A percentile compares a stretch with the other conserved stretches of the same genome.
Conservation (phyloP, 2,888 invertebrate genomes). For the Stegana nigrithorax region DNA sequence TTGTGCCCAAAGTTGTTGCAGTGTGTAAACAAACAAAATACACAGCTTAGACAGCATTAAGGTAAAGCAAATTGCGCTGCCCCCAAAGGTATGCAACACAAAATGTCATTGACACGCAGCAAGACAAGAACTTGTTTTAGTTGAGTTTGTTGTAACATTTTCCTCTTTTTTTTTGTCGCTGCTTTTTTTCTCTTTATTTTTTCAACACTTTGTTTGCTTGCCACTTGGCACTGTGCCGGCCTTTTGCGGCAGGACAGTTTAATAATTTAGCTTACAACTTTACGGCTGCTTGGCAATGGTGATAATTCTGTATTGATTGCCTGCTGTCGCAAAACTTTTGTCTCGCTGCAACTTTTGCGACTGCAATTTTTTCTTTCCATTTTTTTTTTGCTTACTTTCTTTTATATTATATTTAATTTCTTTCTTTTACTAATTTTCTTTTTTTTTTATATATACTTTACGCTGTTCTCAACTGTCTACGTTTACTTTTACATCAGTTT, state of each 20-base stretch:
- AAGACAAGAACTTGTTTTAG: too few relatives aligned
- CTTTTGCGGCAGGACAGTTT: neutral
- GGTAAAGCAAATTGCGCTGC: neutral
- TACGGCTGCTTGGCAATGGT: constrained; percentile 48
- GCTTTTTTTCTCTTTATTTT: neutral
- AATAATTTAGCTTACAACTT: neutral
- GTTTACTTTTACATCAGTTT: neutral
- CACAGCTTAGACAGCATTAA: neutral
- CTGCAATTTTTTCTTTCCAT: constrained; percentile 47
- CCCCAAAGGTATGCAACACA: constrained; percentile 1
- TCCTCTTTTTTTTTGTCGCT: neutral
- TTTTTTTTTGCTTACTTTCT: constrained; percentile 17
- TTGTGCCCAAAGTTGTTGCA: neutral
- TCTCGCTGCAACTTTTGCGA: constrained; percentile 50
- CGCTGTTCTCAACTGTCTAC: too few relatives aligned
- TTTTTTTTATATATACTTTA: neutral
- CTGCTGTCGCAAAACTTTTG: constrained; percentile 57
- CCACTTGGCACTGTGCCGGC: neutral
- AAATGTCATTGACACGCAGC: constrained; percentile 2
- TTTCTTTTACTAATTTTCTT: neutral
- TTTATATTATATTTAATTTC: neutral
- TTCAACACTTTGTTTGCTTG: constrained; percentile 1
- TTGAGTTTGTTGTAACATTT: too few relatives aligned
- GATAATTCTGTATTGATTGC: constrained; percentile 61
- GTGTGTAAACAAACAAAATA: neutral